phyloP scores from a whole-genome alignment of 2,113 vertebrate species.

The Dipodomys merriami region DNA sequence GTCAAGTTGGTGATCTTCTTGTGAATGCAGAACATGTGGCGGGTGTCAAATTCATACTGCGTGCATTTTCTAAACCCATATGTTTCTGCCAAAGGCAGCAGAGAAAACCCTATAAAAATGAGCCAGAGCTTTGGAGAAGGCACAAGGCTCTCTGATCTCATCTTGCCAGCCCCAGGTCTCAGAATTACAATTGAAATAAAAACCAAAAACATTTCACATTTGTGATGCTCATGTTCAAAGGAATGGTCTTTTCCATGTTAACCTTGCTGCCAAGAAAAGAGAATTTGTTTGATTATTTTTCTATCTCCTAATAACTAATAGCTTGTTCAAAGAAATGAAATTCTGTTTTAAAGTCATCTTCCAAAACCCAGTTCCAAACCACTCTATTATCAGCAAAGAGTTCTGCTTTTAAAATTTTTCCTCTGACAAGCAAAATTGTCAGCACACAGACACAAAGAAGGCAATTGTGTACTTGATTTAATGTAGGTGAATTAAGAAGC shows the following conservation, averaged over 20 bases:
- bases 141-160: neutral
- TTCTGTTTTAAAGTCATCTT: neutral
- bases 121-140: neutral
- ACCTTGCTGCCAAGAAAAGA: constrained; percentile 58
- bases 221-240: constrained; percentile 14
- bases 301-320: constrained; percentile 34
- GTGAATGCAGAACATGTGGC: constrained; percentile 61
- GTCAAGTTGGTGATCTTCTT: constrained; percentile 65
- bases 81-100: constrained; percentile 48
- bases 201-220: neutral
- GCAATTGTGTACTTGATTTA: neutral
- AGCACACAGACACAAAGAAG: neutral
- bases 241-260: constrained; percentile 8
- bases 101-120: constrained; percentile 45
- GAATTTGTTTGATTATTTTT: constrained; percentile 4
- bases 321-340: constrained; percentile 18
- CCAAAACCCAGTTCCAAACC: constrained; percentile 14
- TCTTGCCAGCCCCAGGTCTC: neutral
- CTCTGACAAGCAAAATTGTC: constrained; percentile 8
- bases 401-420: neutral
- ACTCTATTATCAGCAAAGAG: constrained; percentile 7
- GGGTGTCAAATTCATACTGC: constrained; percentile 66
- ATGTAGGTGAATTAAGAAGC: constrained; percentile 16
- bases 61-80: constrained; percentile 66
- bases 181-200: neutral